Evolutionary conservation across 1,140 invertebrate species (phyloP), one percentile per base, ranked within the genome.

Genomic region (Zaprionus nigranus): DNA sequence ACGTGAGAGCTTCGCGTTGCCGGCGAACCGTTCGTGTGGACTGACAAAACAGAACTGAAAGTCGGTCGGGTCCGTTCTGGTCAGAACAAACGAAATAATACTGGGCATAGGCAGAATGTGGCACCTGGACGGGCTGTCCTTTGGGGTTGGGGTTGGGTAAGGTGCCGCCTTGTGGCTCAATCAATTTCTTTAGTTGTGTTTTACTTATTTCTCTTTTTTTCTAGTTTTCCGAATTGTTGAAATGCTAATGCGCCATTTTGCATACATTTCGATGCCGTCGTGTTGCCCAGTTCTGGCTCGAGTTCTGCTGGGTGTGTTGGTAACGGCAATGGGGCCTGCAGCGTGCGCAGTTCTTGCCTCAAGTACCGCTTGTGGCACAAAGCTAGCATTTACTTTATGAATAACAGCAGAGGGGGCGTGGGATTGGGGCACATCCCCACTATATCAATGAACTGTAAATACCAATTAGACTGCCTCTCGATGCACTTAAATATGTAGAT

Each of bases 221-320:
- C 61, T 57, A 22, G 34, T 62, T 51, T 72, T 71, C 28, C 76
- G 72, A 81, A 88, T 88, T 79, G 85, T 85, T 90, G 60, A 85
- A 90, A 90, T 90, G 85, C 85, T 90, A 90, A 90, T 90, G 85
- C 85, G 85, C 85, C 85, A 90, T 90, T 90, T 90, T 90, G 85
- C 85, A 82, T 90, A 90, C 79, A 90, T 82, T 90, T 81, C 81
- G 26, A 26, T 56, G 22, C 54, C 40, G 69, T 68, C 65, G 15
- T 60, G 53, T 65, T 59, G 73, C 69, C 69, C 77, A 84, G 78
- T 68, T 81, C 26, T 30, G 57, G 54, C 15, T 20, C 38, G 22
- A 24, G 36, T 34, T 26, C 40, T 43, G 28, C 24, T 30, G 22
- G 36, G 49, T 43, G 53, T 63, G 28, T 40, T 67, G 22, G 63